Conservation (phyloP, 2,797 vertebrate species). For the Bryconaethiops microstoma region DNA sequence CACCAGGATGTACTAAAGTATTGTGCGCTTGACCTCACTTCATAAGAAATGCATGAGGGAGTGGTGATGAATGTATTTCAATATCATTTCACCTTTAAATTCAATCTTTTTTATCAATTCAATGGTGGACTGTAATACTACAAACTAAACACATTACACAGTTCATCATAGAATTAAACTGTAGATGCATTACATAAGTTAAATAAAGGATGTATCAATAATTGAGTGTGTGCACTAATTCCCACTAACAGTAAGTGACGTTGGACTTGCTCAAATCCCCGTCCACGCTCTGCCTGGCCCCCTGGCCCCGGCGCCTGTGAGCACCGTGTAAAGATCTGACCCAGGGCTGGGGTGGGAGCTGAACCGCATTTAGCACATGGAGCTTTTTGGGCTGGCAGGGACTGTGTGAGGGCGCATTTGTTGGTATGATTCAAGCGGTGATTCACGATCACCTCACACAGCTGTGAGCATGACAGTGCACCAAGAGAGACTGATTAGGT, state of each 20-base stretch:
- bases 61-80: too few species aligned
- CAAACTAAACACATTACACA: too few species aligned
- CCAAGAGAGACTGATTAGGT: conserved; percentile 22
- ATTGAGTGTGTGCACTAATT: neutral
- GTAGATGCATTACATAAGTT: too few species aligned
- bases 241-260: neutral
- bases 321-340: neutral
- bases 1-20: too few species aligned
- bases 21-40: too few species aligned
- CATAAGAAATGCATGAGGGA: too few species aligned
- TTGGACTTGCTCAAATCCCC: neutral
- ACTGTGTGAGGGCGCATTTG: conserved; percentile 7
- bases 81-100: too few species aligned
- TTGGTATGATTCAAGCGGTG: conserved; percentile 8
- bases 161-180: too few species aligned
- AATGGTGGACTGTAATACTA: too few species aligned
- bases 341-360: neutral
- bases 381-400: neutral
- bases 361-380: neutral
- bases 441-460: conserved; percentile 25
- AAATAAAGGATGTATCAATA: neutral
- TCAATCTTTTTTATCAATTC: too few species aligned
- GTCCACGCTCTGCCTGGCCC: neutral
- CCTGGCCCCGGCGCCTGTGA: neutral
- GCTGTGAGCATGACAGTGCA: conserved; percentile 31